Evolutionary conservation across 2,113 vertebrate genomes (phyloP), one percentile per base, ranked within the genome.

Genomic region (Sialia sialis): DNA sequence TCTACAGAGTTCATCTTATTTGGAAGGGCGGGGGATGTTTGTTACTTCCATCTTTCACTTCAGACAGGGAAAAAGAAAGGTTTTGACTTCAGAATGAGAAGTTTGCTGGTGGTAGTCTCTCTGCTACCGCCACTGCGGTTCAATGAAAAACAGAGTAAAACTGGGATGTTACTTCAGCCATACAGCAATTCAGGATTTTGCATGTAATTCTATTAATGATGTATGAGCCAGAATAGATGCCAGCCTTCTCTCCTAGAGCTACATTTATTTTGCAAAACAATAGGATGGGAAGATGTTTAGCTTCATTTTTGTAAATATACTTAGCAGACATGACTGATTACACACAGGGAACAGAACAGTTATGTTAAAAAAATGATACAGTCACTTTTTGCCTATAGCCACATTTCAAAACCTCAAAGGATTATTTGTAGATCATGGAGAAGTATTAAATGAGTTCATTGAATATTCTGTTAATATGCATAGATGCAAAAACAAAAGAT

Each of bases 361-460:
- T 95, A 83, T 22, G 70, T 94, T 95, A 76, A 93, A 94, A 96
- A 93, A 95, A 93, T 38, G 68, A 74, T 95, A 73, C 77, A 84
- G 84, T 90, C 79, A 81, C 93, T 95, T 95, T 92, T 94, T 95
- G 94, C 94, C 95, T 58, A 69, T 95, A 95, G 91, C 91, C 62
- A 84, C 73, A 46, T 94, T 93, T 94, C 93, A 95, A 9, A 97
- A 95, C 11, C 92, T 97, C 91, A 96, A 95, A 96, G 88, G 81
- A 95, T 96, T 97, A 92, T 96, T 97, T 95, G 95, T 96, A 97
- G 90, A 95, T 96, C 84, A 78, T 81, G 95, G 81, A 54, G 48
- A 97, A 97, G 95, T 97, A 78, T 97, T 95, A 97, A 96, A 95
- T 94, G 75, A 92, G 49, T 95, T 97, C 90, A 95, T 70, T 94